phyloP scores from a whole-genome alignment of 2,797 vertebrate species.

The Avahi laniger region DNA sequence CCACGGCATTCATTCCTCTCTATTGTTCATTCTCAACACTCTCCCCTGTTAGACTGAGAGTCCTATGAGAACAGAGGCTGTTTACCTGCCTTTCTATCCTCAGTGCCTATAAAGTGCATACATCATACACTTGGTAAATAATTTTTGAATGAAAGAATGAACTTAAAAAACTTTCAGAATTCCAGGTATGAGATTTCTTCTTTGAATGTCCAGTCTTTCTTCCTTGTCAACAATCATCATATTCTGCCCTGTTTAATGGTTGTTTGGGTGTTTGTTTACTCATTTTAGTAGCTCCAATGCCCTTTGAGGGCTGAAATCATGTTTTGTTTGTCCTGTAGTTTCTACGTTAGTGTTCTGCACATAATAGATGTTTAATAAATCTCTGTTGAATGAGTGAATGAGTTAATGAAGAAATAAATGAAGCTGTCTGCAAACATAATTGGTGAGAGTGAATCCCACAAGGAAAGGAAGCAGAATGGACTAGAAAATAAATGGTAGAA shows the following conservation, averaged over 20 bases:
- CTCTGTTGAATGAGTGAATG: background rate
- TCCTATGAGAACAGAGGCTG: background rate
- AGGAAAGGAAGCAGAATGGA: background rate
- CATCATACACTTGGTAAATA: background rate
- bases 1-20: background rate
- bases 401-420: conserved; percentile 22
- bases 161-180: background rate
- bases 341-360: background rate
- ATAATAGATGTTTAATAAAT: background rate
- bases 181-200: background rate
- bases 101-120: background rate
- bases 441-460: background rate
- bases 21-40: background rate
- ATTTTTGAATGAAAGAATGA: background rate
- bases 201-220: background rate
- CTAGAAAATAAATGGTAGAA: background rate
- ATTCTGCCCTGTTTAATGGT: background rate
- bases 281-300: background rate
- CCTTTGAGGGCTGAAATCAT: background rate
- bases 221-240: background rate
- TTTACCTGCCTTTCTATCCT: background rate
- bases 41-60: background rate
- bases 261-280: background rate
- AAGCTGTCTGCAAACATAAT: background rate
- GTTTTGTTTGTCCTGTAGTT: background rate